Evolutionary conservation across 2,113 vertebrate species (phyloP), one percentile per base, ranked within the genome.

Genomic region (Halichoeres trimaculatus): DNA sequence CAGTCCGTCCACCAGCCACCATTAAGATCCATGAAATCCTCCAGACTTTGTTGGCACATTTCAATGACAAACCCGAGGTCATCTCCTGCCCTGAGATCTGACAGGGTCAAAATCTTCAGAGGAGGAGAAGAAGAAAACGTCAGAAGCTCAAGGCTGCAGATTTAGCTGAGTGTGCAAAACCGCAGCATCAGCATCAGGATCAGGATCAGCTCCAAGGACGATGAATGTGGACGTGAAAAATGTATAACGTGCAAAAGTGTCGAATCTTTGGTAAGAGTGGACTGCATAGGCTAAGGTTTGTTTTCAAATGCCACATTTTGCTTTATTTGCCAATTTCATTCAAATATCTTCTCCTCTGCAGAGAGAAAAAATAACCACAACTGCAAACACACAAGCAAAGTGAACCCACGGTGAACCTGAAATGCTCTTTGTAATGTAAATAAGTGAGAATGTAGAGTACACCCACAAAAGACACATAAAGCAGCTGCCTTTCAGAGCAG

Each of bases 11-110:
- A 14, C 17, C 14, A n/a, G 10, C 34, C 58, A 24, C 16, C 79
- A 71, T 47, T 50, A 41, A 74, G 72, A 80, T 52, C 75, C 47
- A 45, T 76, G 36, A 59, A 72, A 50, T 41, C 61, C 54, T 43
- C 10, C 43, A 1, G 66, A 73, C 78, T 81, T 73, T 73, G 86
- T 87, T 71, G 75, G 82, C 86, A 55, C 16, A 80, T 85, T 53
- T 81, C 85, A 86, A 75, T 71, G 83, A 80, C 69, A 72, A 66
- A 62, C 23, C 41, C 71, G 80, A 85, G 87, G 89, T 83, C 85
- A 83, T 77, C 74, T 66, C 35, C 54, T 53, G 56, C 63, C 61
- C 76, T 56, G 62, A 80, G 81, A 85, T 89, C 83, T 79, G 82
- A 84, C 74, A 53, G 43, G 47, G 74, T 77, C 26, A 68, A 80